Evolutionary conservation across 2,888 invertebrate genomes (phyloP).

Genomic region (Mythimna lalbum): DNA sequence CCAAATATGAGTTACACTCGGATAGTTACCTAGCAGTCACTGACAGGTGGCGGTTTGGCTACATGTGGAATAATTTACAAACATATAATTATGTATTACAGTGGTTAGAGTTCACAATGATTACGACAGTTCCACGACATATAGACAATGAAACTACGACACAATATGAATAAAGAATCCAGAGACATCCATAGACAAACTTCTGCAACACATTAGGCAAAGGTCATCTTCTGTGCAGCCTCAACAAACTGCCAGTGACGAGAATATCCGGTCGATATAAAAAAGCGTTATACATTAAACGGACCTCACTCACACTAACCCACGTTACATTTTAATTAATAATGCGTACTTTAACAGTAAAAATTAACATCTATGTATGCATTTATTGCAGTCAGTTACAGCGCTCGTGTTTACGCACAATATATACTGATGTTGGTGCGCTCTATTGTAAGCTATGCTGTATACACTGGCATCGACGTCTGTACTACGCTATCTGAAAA

Average conservation of each 20-base stretch:
- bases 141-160: conserved; percentile 37
- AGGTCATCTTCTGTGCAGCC: conserved; percentile 53
- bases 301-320: conserved; percentile 83
- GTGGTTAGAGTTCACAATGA: conserved; percentile 25
- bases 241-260: conserved; percentile 71
- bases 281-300: conserved; percentile 80
- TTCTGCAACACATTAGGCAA: conserved; percentile 32
- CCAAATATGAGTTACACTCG: conserved; percentile 75
- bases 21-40: conserved; percentile 58
- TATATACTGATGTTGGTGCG: conserved; percentile 79
- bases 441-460: conserved; percentile 82
- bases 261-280: conserved; percentile 68
- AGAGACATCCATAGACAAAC: conserved; percentile 57
- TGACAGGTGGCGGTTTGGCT: conserved; percentile 61
- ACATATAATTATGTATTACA: conserved; percentile 21
- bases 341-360: conserved; percentile 82
- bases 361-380: conserved; percentile 83
- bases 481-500: conserved; percentile 79
- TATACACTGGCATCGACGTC: conserved; percentile 80
- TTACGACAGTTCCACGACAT: conserved; percentile 32
- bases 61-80: conserved; percentile 29
- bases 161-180: conserved; percentile 55
- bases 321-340: conserved; percentile 78
- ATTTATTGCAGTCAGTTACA: conserved; percentile 81
- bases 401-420: conserved; percentile 74